phyloP scores from a whole-genome alignment of 1,140 invertebrate species.

The Centruroides sculpturatus region DNA sequence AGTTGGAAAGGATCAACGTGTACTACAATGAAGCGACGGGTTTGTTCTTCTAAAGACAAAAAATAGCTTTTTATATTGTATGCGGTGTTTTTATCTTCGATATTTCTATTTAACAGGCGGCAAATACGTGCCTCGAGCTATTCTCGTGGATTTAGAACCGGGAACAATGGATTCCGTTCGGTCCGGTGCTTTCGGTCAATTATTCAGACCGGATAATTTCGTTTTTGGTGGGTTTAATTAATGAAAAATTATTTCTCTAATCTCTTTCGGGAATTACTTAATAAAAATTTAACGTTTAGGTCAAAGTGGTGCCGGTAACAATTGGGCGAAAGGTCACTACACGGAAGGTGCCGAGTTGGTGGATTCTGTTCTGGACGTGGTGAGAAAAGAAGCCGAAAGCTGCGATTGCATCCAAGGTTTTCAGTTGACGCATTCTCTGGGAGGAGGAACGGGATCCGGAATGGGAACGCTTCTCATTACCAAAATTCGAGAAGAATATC shows the following conservation, averaged over 20 bases:
- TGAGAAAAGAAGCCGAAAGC: constrained; percentile 49
- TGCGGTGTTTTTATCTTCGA: too few species aligned
- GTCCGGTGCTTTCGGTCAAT: constrained; percentile 41
- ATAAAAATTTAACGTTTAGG: not conserved
- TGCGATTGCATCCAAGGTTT: too few species aligned
- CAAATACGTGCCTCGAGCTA: constrained; percentile 59
- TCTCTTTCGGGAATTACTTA: too few species aligned
- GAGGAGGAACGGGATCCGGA: too few species aligned
- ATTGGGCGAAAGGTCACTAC: too few species aligned
- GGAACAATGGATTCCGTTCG: constrained; percentile 89
- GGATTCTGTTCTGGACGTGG: constrained; percentile 69
- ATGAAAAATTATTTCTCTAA: constrained; percentile 35
- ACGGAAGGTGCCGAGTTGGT: too few species aligned
- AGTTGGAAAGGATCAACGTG: constrained; percentile 24
- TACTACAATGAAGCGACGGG: constrained; percentile 45
- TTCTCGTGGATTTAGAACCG: constrained; percentile 82
- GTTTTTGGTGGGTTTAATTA: constrained; percentile 71
- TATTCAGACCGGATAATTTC: too few species aligned
- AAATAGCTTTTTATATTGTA: too few species aligned
- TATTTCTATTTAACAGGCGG: constrained; percentile 38
- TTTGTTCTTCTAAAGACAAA: constrained; percentile 49
- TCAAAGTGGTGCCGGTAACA: constrained; percentile 26
- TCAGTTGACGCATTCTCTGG: too few species aligned
- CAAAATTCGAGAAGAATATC: constrained; percentile 25
- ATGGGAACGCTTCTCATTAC: constrained; percentile 14